phyloP scores from a whole-genome alignment of 2,113 vertebrate genomes.

The Sprattus sprattus region DNA sequence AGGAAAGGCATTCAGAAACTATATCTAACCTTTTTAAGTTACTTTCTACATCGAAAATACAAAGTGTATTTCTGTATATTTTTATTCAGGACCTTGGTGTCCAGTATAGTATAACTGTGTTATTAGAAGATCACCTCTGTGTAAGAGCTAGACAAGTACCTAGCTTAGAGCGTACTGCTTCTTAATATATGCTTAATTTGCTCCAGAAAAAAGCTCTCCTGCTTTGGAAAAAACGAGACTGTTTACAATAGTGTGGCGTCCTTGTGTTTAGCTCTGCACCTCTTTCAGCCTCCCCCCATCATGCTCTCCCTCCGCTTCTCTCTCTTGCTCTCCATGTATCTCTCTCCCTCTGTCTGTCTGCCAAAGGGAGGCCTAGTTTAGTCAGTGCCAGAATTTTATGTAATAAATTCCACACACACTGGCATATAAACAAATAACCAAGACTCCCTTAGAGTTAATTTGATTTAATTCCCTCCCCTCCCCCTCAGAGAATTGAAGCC shows the following conservation, averaged over 20 bases:
- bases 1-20: not conserved
- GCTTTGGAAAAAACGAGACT: slow-evolving; percentile 5
- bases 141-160: not conserved
- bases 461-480: slow-evolving; percentile 43
- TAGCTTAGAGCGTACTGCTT: not conserved
- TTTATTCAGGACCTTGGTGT: not conserved
- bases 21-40: not conserved
- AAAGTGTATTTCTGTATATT: not conserved
- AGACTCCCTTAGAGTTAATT: slow-evolving; percentile 45
- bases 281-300: slow-evolving; percentile 19
- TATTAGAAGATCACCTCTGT: not conserved
- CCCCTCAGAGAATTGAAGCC: slow-evolving; percentile 36
- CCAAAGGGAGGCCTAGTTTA: slow-evolving; percentile 47
- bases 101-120: not conserved
- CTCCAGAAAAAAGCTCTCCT: slow-evolving; percentile 11
- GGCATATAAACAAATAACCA: slow-evolving; percentile 52
- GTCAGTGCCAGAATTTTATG: slow-evolving; percentile 49
- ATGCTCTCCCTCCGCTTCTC: slow-evolving; percentile 11
- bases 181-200: not conserved
- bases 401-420: slow-evolving; percentile 51
- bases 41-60: not conserved
- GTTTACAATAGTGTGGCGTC: slow-evolving; percentile 24
- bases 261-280: slow-evolving; percentile 27
- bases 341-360: slow-evolving; percentile 24
- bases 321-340: not conserved